These are phyloP conservation scores for Anarrhichthys ocellatus DNA, from an alignment of 2,113 vertebrate species.

Conservation along the genomic window DNA sequence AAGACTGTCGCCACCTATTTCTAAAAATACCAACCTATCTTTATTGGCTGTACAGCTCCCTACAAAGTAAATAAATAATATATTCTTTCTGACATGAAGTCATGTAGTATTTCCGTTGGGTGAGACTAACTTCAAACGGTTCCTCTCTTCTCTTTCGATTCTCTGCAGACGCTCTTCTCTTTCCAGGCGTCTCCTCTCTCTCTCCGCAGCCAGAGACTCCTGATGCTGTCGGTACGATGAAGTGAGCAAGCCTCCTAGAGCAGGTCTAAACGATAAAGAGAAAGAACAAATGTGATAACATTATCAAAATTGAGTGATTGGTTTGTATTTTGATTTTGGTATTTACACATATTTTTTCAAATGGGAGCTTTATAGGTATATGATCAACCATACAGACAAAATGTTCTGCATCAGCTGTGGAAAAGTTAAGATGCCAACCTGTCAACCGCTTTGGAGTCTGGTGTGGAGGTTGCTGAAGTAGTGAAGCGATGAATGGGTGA, in stretches of 20 bases:
- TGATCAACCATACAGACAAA: neutral
- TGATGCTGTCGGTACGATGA: constrained; percentile 97
- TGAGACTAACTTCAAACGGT: constrained; percentile 91
- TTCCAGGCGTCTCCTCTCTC: constrained; percentile 91
- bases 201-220: constrained; percentile 93
- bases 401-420: neutral
- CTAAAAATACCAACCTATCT: constrained; percentile 5
- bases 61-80: constrained; percentile 7
- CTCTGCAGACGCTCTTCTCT: constrained; percentile 95
- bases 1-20: constrained; percentile 26
- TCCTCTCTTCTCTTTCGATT: constrained; percentile 96
- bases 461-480: constrained; percentile 72
- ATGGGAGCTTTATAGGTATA: neutral
- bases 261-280: constrained; percentile 77
- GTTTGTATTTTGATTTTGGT: constrained; percentile 1
- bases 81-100: constrained; percentile 9
- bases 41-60: constrained; percentile 10
- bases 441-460: constrained; percentile 85
- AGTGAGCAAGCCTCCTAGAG: constrained; percentile 89
- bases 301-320: neutral
- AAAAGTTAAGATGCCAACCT: constrained; percentile 77
- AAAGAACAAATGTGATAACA: neutral
- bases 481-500: constrained; percentile 78
- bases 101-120: neutral
- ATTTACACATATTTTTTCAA: neutral